These are phyloP conservation scores for Oenanthe melanoleuca DNA, from an alignment of 2,113 vertebrate genomes.

Conservation along the genomic window DNA sequence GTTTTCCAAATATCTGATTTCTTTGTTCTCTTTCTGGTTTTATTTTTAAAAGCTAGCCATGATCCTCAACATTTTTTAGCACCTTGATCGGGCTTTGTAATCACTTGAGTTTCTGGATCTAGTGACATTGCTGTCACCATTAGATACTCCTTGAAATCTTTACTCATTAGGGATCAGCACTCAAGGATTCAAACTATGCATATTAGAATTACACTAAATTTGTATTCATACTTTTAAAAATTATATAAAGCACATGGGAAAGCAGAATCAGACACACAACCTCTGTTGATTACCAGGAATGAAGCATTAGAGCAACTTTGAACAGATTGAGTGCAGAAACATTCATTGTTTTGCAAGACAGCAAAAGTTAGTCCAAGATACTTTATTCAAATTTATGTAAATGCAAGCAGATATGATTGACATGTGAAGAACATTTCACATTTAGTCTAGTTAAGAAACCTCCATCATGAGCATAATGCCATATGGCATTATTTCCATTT, in stretches of 20 bases:
- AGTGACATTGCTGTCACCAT: background rate
- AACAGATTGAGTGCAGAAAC: background rate
- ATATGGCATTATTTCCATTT: background rate
- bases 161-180: background rate
- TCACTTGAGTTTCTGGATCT: background rate
- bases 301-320: background rate
- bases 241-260: background rate
- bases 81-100: background rate
- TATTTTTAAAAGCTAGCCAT: background rate
- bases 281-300: background rate
- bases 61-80: background rate
- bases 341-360: background rate
- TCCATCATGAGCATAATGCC: background rate
- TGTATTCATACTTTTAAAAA: background rate
- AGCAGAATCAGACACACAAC: background rate
- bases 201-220: background rate
- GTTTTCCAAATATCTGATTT: background rate
- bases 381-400: background rate
- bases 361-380: background rate
- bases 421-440: background rate
- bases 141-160: background rate
- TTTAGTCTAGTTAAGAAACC: background rate
- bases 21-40: background rate
- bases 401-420: background rate
- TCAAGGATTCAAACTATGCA: background rate